These are phyloP conservation scores for Pandemis corylana DNA, from an alignment of 2,888 invertebrate species.

Conservation along the genomic window DNA sequence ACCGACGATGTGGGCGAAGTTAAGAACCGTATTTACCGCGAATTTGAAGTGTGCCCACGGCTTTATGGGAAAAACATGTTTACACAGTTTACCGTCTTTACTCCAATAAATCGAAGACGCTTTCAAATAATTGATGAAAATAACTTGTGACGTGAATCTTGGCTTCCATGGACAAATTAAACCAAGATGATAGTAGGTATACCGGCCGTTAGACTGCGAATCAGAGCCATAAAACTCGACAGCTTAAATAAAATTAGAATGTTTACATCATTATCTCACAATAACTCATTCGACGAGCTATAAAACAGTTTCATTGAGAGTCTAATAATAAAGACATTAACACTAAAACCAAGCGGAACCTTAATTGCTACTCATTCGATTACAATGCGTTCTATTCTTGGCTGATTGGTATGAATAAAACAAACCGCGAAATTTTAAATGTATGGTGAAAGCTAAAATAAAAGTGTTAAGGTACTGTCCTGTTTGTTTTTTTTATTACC, in stretches of 20 bases:
- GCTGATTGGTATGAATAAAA: conserved; percentile 18
- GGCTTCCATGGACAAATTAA: background rate
- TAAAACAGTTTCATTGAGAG: conserved; percentile 23
- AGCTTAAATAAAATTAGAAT: conserved; percentile 28
- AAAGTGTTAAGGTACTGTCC: conserved; percentile 59
- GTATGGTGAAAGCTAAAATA: conserved; percentile 66
- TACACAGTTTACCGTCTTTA: conserved; percentile 40
- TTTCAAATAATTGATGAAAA: background rate
- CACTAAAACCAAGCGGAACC: conserved; percentile 43
- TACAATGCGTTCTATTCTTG: conserved; percentile 17
- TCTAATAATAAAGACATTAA: conserved; percentile 41
- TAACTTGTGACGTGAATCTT: background rate
- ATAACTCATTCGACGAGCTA: conserved; percentile 23
- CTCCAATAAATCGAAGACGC: conserved; percentile 9
- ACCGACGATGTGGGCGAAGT: conserved; percentile 53
- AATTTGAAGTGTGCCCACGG: conserved; percentile 44
- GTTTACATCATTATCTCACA: conserved; percentile 30
- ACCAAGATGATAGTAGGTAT: background rate
- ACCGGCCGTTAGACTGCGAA: background rate
- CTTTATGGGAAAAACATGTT: conserved; percentile 62
- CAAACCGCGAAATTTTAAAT: conserved; percentile 49
- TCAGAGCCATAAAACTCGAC: conserved; percentile 18
- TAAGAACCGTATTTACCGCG: conserved; percentile 50
- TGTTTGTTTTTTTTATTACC: conserved; percentile 60
- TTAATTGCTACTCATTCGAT: conserved; percentile 18